phyloP scores from a whole-genome alignment of 2,797 vertebrate species.

The Aselliscus stoliczkanus region DNA sequence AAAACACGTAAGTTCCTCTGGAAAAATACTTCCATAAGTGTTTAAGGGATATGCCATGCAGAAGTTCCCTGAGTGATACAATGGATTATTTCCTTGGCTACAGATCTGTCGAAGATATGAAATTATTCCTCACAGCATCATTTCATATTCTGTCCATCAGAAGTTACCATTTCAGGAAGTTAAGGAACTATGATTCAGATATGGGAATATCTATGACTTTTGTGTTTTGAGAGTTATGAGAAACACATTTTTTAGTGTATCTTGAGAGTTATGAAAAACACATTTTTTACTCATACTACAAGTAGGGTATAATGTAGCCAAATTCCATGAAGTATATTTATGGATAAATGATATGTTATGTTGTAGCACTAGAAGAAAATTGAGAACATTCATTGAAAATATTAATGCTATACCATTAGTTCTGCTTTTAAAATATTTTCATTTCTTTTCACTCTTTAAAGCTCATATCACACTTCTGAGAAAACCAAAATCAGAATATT shows the following conservation, averaged over 20 bases:
- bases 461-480: not conserved
- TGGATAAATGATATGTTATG: not conserved
- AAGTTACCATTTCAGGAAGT: not conserved
- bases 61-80: not conserved
- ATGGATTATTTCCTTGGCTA: not conserved
- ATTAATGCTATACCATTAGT: not conserved
- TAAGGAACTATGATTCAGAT: not conserved
- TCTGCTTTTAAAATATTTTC: constrained; percentile 5
- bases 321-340: not conserved
- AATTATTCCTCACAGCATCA: not conserved
- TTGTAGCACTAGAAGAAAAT: not conserved
- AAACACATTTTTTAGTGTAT: not conserved
- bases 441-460: not conserved
- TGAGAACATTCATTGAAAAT: not conserved
- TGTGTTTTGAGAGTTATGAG: not conserved
- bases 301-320: not conserved
- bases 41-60: not conserved
- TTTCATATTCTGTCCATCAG: not conserved
- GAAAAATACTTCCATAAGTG: not conserved
- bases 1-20: not conserved
- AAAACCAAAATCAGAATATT: not conserved
- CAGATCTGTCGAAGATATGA: not conserved
- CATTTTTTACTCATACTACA: not conserved
- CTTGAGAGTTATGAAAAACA: not conserved
- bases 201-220: not conserved